Conservation (phyloP, 2,888 invertebrate genomes). For the Cryptophagus acutangulus region DNA sequence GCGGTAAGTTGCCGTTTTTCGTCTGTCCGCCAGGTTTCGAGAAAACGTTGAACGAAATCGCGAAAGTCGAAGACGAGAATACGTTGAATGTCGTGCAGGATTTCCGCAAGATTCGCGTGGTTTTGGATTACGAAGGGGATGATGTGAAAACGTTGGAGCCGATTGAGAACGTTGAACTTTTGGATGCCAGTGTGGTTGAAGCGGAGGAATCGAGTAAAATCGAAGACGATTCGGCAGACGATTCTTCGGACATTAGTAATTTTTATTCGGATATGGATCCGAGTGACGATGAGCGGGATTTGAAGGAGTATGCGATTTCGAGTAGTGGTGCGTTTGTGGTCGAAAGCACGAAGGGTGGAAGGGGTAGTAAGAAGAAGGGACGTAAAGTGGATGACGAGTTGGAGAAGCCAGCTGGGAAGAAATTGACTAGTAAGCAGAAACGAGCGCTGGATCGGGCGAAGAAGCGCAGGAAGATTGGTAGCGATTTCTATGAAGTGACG, state of each 20-base stretch:
- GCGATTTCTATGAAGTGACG: constrained; percentile 82
- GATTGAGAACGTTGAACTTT: constrained; percentile 40
- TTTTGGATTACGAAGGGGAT: constrained; percentile 45
- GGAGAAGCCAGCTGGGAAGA: constrained; percentile 43
- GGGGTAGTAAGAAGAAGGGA: constrained; percentile 25
- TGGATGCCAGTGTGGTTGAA: constrained; percentile 20
- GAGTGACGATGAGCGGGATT: constrained; percentile 49
- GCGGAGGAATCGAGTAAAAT: constrained; percentile 13
- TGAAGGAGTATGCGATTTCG: constrained; percentile 33
- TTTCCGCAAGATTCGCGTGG: constrained; percentile 74
- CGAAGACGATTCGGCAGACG: constrained; percentile 39
- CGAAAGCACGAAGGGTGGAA: too few species aligned
- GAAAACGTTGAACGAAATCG: constrained; percentile 53
- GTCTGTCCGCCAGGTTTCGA: constrained; percentile 81
- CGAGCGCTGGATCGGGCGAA: constrained; percentile 69
- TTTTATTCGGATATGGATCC: constrained; percentile 66
- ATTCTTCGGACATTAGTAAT: constrained; percentile 59
- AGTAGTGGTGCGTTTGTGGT: constrained; percentile 43
- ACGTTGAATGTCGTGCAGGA: constrained; percentile 67
- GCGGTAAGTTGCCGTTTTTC: constrained; percentile 95
- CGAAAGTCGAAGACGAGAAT: constrained; percentile 40
- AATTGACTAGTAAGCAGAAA: constrained; percentile 70
- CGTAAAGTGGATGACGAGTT: constrained; percentile 22
- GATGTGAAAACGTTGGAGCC: constrained; percentile 58
- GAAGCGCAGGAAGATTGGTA: constrained; percentile 77